These are phyloP conservation scores for Monochamus alternatus DNA, from an alignment of 2,888 invertebrate species.

Conservation along the genomic window DNA sequence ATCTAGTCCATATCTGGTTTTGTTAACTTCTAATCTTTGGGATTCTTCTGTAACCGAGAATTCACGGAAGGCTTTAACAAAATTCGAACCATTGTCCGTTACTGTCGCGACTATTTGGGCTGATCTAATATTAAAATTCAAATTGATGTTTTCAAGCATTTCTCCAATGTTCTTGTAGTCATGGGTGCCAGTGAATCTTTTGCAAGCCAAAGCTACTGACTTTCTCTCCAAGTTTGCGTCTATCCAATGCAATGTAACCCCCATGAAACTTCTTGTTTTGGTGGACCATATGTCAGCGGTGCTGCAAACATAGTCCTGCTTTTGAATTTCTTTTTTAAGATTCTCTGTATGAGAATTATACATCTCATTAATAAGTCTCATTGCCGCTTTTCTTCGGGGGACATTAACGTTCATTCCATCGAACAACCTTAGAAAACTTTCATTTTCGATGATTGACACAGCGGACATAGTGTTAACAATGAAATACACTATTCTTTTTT, in stretches of 20 bases:
- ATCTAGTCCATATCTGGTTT: too few relatives aligned
- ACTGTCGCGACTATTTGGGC: slow-evolving; percentile 38
- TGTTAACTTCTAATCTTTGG: not conserved
- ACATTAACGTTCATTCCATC: slow-evolving; percentile 19
- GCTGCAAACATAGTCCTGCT: slow-evolving; percentile 30
- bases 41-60: not conserved
- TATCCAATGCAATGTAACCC: slow-evolving; percentile 32
- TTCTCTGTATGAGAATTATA: not conserved
- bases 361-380: slow-evolving; percentile 2
- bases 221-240: slow-evolving; percentile 34
- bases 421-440: slow-evolving; percentile 10
- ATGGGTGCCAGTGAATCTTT: slow-evolving; percentile 45
- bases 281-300: slow-evolving; percentile 47
- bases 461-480: slow-evolving; percentile 12
- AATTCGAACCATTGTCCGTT: slow-evolving; percentile 44
- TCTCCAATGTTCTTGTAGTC: slow-evolving; percentile 41
- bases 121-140: slow-evolving; percentile 29
- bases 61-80: slow-evolving; percentile 44
- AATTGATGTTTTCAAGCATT: slow-evolving; percentile 43
- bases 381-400: not conserved
- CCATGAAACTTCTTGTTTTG: slow-evolving; percentile 41
- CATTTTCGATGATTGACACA: slow-evolving; percentile 11
- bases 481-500: not conserved
- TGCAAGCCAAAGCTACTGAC: slow-evolving; percentile 43
- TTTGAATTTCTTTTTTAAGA: slow-evolving; percentile 16